Evolutionary conservation across 2,888 invertebrate species (phyloP), one percentile per base, ranked within the genome.

Genomic region (Mycogona germanica): DNA sequence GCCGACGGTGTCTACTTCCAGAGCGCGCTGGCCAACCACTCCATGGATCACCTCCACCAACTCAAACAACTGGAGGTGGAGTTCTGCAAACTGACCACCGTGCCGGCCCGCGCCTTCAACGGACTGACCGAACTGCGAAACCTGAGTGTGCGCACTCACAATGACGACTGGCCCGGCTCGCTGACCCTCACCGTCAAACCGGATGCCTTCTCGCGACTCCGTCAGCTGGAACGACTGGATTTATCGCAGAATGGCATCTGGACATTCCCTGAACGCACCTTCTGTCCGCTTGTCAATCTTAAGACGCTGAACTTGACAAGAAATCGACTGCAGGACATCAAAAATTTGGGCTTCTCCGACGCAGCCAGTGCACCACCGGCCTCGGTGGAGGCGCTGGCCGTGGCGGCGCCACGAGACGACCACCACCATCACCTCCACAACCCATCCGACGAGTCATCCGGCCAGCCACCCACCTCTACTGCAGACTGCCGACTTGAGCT

Each of bases 1-100:
- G 84, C 84, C 66, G 80, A 84, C 66, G 80, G 82, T 63, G 79
- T 86, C 63, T 79, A 83, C 78, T 82, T 84, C 57, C 79, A 83
- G 65, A 86, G 85, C 67, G 80, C 83, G 55, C 71, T 84, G 56
- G 21, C 51, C 55, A 60, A 60, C 28, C 54, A 52, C 23, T 59
- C 63, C 1, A 57, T 64, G 25, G 55, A 59, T 14, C 63, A 63
- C 50, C 73, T 88, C 38, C 78, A 78, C 64, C 80, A 82, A 62
- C 75, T 91, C 38, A 81, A 81, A 61, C 84, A 86, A 61, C 72
- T 91, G 54, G 75, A 78, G 60, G 76, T 91, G 63, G 80, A 77
- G 64, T 79, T 82, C 62, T 89, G 88, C 72, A 89, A 89, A 70
- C 55, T 68, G 5, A 57, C 61, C 19, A 54, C 60, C 17, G 50